Evolutionary conservation across 2,797 vertebrate species (phyloP).

Genomic region (Sarcophilus harrisii): DNA sequence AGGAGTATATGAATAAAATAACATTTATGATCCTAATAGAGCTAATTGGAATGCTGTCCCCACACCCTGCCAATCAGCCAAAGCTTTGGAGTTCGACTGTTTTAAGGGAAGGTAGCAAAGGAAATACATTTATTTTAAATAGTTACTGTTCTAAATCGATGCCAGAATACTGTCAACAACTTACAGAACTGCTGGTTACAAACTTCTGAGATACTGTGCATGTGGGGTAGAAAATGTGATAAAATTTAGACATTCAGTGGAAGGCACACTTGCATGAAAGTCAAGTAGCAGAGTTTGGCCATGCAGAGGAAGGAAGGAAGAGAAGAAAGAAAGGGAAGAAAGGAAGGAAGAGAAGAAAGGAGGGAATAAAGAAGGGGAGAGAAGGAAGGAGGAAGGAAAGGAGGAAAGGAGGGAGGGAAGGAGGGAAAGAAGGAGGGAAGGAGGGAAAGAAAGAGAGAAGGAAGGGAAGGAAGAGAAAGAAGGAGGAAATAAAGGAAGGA

Average conservation of each 20-base stretch:
- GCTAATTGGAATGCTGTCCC: slow-evolving; percentile 20
- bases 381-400: not conserved
- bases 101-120: not conserved
- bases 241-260: slow-evolving; percentile 17
- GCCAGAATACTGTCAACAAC: slow-evolving; percentile 3
- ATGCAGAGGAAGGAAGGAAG: slow-evolving; percentile 1
- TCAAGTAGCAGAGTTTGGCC: slow-evolving; percentile 9
- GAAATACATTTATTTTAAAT: not conserved
- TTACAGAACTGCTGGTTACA: slow-evolving; percentile 6
- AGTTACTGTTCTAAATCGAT: not conserved
- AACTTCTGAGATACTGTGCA: slow-evolving; percentile 30
- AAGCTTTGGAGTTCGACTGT: not conserved
- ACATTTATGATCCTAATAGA: slow-evolving; percentile 21
- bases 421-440: too few relatives aligned
- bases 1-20: not conserved
- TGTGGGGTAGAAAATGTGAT: not conserved
- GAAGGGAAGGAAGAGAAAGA: too few relatives aligned
- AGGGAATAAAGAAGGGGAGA: too few relatives aligned
- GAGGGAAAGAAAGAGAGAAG: too few relatives aligned
- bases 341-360: too few relatives aligned
- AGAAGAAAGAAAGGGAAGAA: too few relatives aligned
- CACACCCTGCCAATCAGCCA: not conserved
- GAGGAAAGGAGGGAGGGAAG: too few relatives aligned
- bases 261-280: slow-evolving; percentile 26
- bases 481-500: too few relatives aligned